These are phyloP conservation scores for Ophioninae sp. DNA, from an alignment of 2,888 invertebrate species.

Conservation along the genomic window DNA sequence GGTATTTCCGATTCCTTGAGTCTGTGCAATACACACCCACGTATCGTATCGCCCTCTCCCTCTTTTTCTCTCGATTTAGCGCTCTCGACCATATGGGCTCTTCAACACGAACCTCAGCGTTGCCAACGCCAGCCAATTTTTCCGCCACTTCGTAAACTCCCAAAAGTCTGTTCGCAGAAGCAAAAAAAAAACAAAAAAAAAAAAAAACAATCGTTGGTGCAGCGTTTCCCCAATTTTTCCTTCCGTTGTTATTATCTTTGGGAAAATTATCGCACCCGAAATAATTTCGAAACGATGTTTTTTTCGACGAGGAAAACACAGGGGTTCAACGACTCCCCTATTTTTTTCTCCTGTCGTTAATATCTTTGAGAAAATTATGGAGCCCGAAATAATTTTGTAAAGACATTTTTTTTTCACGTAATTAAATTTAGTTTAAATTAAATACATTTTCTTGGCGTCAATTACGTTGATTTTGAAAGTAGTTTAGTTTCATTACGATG, in stretches of 20 bases:
- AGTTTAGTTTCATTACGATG: no score
- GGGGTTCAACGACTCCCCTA: no score
- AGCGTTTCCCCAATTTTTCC: neutral
- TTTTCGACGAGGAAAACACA: no score
- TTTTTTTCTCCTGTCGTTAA: no score
- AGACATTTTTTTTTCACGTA: no score
- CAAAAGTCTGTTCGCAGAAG: neutral
- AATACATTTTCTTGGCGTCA: no score
- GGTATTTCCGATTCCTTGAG: constrained; percentile 30
- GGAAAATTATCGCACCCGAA: neutral
- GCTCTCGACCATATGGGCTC: neutral
- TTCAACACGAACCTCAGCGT: neutral
- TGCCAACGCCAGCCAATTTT: neutral
- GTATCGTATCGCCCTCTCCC: neutral
- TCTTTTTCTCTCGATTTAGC: neutral
- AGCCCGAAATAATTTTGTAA: no score
- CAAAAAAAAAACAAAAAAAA: neutral
- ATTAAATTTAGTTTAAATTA: no score
- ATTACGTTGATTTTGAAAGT: no score
- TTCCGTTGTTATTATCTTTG: neutral
- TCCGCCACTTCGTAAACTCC: neutral
- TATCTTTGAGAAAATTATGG: no score
- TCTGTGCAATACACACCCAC: neutral
- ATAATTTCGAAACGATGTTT: neutral
- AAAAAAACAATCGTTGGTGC: neutral